Percentiles rank a stretch among this genome's conserved stretches.
phyloP scores from a whole-genome alignment of 1,140 invertebrate species.

The Heliothis subflexa region DNA sequence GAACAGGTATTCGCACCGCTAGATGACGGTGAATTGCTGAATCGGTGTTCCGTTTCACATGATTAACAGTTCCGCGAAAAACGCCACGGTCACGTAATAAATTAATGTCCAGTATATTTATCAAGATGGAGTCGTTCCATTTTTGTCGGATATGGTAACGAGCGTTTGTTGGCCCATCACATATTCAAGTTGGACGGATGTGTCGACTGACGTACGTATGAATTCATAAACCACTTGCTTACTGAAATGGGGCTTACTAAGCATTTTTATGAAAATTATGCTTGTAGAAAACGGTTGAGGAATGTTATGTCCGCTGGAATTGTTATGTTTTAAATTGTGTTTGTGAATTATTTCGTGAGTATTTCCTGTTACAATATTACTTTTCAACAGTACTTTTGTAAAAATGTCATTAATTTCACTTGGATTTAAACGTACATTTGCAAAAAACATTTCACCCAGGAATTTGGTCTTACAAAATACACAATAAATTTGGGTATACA shows the following conservation, averaged over 20 bases:
- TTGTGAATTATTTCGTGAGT: slow-evolving; percentile 16
- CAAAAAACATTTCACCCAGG: too few species aligned
- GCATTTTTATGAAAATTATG: slow-evolving; percentile 41
- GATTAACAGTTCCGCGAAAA: slow-evolving; percentile 14
- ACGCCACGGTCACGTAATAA: slow-evolving; percentile 38
- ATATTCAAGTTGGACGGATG: slow-evolving; percentile 45
- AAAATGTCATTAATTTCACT: too few species aligned
- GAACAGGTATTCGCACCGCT: slow-evolving; percentile 47
- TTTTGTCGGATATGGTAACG: slow-evolving; percentile 39
- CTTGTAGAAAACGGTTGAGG: slow-evolving; percentile 14
- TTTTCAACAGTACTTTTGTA: too few species aligned
- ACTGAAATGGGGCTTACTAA: slow-evolving; percentile 12
- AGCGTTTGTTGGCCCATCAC: slow-evolving; percentile 40
- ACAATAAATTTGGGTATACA: slow-evolving; percentile 22
- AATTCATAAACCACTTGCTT: slow-evolving; percentile 40
- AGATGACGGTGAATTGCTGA: slow-evolving; percentile 39
- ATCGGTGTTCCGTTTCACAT: slow-evolving; percentile 25
- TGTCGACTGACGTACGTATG: slow-evolving; percentile 38
- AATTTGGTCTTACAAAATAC: too few species aligned
- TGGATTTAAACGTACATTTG: too few species aligned
- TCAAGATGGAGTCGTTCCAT: slow-evolving; percentile 44
- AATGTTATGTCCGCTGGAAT: not conserved
- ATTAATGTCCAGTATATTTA: slow-evolving; percentile 39
- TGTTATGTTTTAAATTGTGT: slow-evolving; percentile 21
- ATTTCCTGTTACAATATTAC: not conserved